Conservation (phyloP, 2,888 invertebrate genomes). For the Lycia hirtaria region DNA sequence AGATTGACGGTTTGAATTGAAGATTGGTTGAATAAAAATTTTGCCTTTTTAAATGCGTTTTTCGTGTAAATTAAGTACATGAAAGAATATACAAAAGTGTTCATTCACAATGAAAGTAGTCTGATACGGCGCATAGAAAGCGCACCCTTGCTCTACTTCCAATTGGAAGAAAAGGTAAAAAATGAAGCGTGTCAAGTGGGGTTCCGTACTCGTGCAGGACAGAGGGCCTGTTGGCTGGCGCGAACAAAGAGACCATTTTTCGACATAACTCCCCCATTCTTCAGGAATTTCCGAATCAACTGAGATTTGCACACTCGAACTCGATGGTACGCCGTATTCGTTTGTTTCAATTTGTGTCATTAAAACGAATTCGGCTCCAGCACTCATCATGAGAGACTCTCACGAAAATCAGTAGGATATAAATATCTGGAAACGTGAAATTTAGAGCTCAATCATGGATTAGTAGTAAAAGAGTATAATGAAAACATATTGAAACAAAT, state of each 20-base stretch:
- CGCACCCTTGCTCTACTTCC: slow-evolving; percentile 69
- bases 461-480: too few relatives aligned
- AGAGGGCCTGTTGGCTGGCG: slow-evolving; percentile 72
- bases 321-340: slow-evolving; percentile 55
- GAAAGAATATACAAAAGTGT: slow-evolving; percentile 53
- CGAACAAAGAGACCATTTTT: slow-evolving; percentile 77
- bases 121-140: slow-evolving; percentile 60
- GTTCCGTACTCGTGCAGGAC: slow-evolving; percentile 68
- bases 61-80: too few relatives aligned
- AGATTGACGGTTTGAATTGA: too few relatives aligned
- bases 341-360: slow-evolving; percentile 49
- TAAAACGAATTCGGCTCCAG: slow-evolving; percentile 28
- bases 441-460: too few relatives aligned
- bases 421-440: neutral
- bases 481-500: too few relatives aligned
- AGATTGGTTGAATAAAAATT: too few relatives aligned
- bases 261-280: slow-evolving; percentile 60
- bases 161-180: slow-evolving; percentile 78
- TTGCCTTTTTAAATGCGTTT: too few relatives aligned
- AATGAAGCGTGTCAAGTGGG: slow-evolving; percentile 82
- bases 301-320: slow-evolving; percentile 66
- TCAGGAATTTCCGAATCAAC: slow-evolving; percentile 65
- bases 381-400: slow-evolving; percentile 22
- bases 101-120: slow-evolving; percentile 61
- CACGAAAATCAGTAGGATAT: slow-evolving; percentile 12